phyloP scores from a whole-genome alignment of 2,113 vertebrate genomes.

The Dipodomys stephensi region DNA sequence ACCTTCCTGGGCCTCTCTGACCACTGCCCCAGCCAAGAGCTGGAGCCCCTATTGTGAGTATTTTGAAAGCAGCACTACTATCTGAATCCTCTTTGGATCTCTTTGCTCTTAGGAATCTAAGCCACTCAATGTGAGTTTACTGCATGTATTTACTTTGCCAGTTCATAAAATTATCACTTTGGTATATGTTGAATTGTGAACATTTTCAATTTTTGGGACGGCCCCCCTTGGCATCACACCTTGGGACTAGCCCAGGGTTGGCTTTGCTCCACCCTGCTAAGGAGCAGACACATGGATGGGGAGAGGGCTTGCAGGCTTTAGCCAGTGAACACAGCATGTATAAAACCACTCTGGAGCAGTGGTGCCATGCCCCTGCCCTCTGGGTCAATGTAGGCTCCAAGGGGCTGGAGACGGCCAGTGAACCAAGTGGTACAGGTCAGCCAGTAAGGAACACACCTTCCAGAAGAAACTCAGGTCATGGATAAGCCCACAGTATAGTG shows the following conservation, averaged over 20 bases:
- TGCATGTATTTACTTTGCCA: background rate
- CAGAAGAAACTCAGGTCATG: background rate
- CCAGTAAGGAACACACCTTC: background rate
- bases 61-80: background rate
- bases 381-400: background rate
- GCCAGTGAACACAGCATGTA: background rate
- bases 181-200: background rate
- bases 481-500: background rate
- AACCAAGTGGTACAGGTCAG: background rate
- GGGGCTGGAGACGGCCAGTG: background rate
- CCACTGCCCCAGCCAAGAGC: rapidly evolving
- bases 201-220: background rate
- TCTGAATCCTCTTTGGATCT: background rate
- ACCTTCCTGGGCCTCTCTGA: background rate
- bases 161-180: background rate
- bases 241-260: background rate
- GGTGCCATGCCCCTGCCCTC: background rate
- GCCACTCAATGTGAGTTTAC: background rate
- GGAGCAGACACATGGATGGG: background rate
- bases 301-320: background rate
- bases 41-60: background rate
- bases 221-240: background rate
- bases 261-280: background rate
- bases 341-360: background rate
- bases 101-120: background rate